These are phyloP conservation scores for Saturnia pavonia DNA, from an alignment of 2,888 invertebrate genomes.

Conservation along the genomic window DNA sequence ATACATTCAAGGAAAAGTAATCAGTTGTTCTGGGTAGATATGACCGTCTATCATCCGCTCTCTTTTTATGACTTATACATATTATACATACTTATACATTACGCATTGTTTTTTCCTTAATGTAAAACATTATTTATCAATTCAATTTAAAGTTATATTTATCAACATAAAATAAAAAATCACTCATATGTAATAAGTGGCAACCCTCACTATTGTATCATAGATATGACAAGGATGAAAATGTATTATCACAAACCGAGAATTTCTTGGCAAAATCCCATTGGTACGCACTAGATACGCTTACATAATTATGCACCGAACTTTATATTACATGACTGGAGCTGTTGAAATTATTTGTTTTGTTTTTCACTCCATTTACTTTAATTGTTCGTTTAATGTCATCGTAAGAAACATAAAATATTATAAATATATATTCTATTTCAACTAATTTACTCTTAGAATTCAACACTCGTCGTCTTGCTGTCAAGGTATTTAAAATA, in stretches of 20 bases:
- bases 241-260: constrained; percentile 53
- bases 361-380: not conserved
- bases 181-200: constrained; percentile 19
- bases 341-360: not conserved
- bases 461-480: too few species aligned
- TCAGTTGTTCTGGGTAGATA: constrained; percentile 23
- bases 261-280: constrained; percentile 33
- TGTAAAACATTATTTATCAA: too few species aligned
- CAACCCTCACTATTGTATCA: constrained; percentile 46
- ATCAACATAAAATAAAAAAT: too few species aligned
- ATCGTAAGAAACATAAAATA: too few species aligned
- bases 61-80: constrained; percentile 31
- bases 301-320: constrained; percentile 33
- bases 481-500: too few species aligned
- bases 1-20: constrained; percentile 27
- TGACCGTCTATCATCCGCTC: constrained; percentile 25
- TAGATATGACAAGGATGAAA: constrained; percentile 51
- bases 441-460: not conserved
- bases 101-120: constrained; percentile 9
- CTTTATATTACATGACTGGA: not conserved
- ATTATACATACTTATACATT: too few species aligned
- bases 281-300: constrained; percentile 27
- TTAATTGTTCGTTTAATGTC: not conserved
- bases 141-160: too few species aligned
- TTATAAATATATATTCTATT: too few species aligned